Evolutionary conservation across 2,113 vertebrate genomes (phyloP), one percentile per base, ranked within the genome.

Genomic region (Thryonomys swinderianus): DNA sequence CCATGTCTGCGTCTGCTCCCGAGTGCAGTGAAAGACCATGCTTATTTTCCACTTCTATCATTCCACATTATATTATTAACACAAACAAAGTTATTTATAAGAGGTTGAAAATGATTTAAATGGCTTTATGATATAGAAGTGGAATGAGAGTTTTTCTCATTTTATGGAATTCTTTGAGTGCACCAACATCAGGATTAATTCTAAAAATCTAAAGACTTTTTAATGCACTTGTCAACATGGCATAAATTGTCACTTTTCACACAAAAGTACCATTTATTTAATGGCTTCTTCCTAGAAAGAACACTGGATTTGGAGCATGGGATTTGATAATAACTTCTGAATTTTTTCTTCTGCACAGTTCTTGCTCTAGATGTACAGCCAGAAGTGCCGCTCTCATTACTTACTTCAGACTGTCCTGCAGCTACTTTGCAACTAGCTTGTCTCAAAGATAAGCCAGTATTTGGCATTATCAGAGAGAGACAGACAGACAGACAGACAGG

Each of bases 131-230:
- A n/a, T n/a, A n/a, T n/a, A n/a, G n/a, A n/a, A n/a, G n/a, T n/a
- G n/a, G n/a, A n/a, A n/a, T n/a, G n/a, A n/a, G 48, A 66, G 27
- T 93, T 48, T 83, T 94, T 89, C 48, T 90, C n/a, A 90, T 93
- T 95, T 81, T 76, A 51, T 80, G 57, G 74, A 93, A 80, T 59
- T 67, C 45, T 66, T 27, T 69, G 62, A 79, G 8, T 93, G 27
- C 92, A 51, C 37, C 55, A 83, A 78, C 10, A 57, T 78, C 9
- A 92, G 17, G 14, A 42, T 51, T 78, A 79, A 76, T n/a, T 85
- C 23, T 6, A 85, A 85, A 92, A 94, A 85, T 34, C n/a, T n/a
- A 96, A 90, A 74, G 32, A 17, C 40, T 69, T 76, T n/a, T 48
- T 92, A 88, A 71, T 76, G 10, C 3, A 40, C 5, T 89, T 90